phyloP scores from a whole-genome alignment of 1,140 invertebrate species.

The Nephila pilipes region DNA sequence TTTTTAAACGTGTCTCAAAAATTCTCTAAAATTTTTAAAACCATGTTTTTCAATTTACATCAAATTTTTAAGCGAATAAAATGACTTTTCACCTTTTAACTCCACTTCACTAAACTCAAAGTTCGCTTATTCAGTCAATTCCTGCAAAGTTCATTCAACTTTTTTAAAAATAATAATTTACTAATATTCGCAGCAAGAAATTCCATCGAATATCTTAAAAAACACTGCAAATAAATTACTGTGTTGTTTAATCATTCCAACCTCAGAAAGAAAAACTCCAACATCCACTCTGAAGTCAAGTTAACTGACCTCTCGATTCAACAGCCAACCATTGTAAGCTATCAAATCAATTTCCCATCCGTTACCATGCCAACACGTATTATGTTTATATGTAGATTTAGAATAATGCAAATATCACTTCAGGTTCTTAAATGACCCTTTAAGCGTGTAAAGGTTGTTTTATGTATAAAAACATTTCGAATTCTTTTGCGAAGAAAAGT shows the following conservation, averaged over 20 bases:
- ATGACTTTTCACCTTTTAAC: neutral
- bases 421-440: constrained; percentile 1
- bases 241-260: neutral
- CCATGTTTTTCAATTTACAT: too few species aligned
- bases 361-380: neutral
- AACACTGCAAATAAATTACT: constrained; percentile 18
- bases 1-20: too few species aligned
- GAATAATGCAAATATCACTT: constrained; percentile 13
- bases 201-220: neutral
- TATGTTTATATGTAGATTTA: constrained; percentile 37
- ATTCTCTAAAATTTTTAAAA: too few species aligned
- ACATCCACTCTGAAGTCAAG: neutral
- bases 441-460: neutral
- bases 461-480: neutral
- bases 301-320: neutral
- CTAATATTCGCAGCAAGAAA: neutral
- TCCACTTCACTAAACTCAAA: neutral
- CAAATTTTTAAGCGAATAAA: too few species aligned
- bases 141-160: neutral
- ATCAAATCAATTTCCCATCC: constrained; percentile 5
- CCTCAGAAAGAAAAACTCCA: neutral
- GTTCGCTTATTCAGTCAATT: neutral
- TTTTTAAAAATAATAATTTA: neutral
- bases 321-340: neutral
- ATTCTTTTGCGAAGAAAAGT: constrained; percentile 28